A percentile compares a stretch with the other conserved stretches of the same genome.
phyloP scores from a whole-genome alignment of 2,797 vertebrate genomes.

The Antrozous pallidus region DNA sequence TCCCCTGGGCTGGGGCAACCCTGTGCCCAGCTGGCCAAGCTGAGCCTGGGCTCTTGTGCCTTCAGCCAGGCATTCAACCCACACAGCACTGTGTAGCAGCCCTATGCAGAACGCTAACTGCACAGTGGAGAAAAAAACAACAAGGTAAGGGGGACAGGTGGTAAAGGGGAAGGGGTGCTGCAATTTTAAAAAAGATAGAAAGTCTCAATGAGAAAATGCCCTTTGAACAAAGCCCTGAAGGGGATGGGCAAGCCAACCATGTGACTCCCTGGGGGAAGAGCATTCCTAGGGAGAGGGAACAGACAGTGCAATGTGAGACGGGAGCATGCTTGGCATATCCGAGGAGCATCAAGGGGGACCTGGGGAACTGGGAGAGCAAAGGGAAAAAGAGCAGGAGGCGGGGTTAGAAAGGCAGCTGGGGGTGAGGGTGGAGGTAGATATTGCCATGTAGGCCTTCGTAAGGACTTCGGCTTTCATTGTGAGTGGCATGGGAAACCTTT shows the following conservation, averaged over 20 bases:
- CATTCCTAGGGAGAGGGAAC: background rate
- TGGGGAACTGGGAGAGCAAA: background rate
- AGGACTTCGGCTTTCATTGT: background rate
- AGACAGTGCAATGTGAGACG: background rate
- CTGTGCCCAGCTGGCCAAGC: background rate
- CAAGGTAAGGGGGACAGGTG: background rate
- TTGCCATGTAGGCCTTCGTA: background rate
- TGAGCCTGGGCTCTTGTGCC: background rate
- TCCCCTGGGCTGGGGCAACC: background rate
- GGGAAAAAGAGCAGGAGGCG: background rate
- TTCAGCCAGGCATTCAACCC: background rate
- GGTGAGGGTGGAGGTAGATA: background rate
- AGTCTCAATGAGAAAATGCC: background rate
- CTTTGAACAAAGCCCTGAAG: background rate
- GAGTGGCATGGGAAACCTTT: background rate
- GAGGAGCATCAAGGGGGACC: background rate
- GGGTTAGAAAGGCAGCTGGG: background rate
- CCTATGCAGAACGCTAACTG: background rate
- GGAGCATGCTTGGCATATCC: background rate
- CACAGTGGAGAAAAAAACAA: background rate
- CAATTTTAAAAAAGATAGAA: background rate
- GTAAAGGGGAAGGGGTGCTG: background rate
- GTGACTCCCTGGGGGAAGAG: background rate
- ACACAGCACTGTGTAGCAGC: accelerated
- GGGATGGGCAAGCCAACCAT: background rate